A percentile compares a stretch with the other conserved stretches of the same genome.
Conservation (phyloP, 1,140 invertebrate species). For the Anoplophora glabripennis region DNA sequence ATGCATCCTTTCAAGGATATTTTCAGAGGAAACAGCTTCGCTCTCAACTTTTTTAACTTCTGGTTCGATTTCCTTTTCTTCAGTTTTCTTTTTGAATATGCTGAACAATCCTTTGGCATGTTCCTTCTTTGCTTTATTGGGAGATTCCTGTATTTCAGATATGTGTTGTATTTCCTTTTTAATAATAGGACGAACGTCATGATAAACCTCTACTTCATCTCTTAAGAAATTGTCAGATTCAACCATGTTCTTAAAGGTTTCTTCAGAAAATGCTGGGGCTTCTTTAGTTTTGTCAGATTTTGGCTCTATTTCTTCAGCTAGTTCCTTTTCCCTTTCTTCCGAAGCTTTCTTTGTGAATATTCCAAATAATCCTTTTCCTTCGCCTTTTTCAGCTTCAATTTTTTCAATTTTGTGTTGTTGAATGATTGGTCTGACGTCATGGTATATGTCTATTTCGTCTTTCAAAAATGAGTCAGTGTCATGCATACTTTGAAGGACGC, state of each 20-base stretch:
- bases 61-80: neutral
- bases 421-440: conserved; percentile 18
- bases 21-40: conserved; percentile 14
- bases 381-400: neutral
- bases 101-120: too few species aligned
- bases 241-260: conserved; percentile 11
- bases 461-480: conserved; percentile 11
- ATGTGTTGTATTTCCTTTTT: neutral
- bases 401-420: neutral
- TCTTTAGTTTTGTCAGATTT: too few species aligned
- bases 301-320: too few species aligned
- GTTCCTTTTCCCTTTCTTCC: neutral
- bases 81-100: conserved; percentile 6
- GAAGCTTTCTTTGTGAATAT: conserved; percentile 22
- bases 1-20: conserved; percentile 12
- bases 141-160: too few species aligned
- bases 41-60: neutral
- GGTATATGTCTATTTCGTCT: conserved; percentile 24
- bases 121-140: too few species aligned
- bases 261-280: neutral
- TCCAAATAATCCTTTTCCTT: conserved; percentile 18
- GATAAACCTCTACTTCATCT: conserved; percentile 22
- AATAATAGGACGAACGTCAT: conserved; percentile 13
- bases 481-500: conserved; percentile 3
- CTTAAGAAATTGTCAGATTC: conserved; percentile 16